Conservation (phyloP, 2,797 vertebrate species). For the Coluber constrictor region DNA sequence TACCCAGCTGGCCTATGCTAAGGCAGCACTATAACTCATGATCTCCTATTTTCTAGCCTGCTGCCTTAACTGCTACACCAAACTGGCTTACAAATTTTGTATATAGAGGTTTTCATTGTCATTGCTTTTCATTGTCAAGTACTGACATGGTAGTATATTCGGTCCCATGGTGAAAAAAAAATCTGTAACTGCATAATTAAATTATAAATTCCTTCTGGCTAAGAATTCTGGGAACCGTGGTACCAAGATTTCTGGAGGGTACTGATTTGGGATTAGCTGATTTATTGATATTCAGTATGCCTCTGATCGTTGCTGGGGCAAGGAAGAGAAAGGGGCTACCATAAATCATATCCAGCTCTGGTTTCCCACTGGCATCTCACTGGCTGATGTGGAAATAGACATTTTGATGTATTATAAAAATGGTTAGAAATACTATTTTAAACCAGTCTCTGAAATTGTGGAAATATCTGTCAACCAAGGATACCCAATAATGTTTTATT, state of each 20-base stretch:
- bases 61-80: neutral
- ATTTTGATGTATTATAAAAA: neutral
- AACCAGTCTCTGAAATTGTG: neutral
- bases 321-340: neutral
- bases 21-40: neutral
- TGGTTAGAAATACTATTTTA: neutral
- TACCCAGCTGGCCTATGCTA: neutral
- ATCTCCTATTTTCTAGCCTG: neutral
- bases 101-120: neutral
- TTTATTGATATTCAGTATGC: neutral
- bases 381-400: neutral
- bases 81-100: neutral
- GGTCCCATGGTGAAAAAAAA: neutral
- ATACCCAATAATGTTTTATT: neutral
- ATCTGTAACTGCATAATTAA: neutral
- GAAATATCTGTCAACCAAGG: neutral
- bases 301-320: neutral
- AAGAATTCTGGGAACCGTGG: neutral
- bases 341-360: neutral
- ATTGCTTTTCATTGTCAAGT: neutral
- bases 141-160: neutral
- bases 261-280: neutral
- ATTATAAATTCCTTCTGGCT: neutral
- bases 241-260: neutral
- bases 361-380: neutral